These are phyloP conservation scores for Phyllopteryx taeniolatus DNA, from an alignment of 2,113 vertebrate species.

Conservation along the genomic window DNA sequence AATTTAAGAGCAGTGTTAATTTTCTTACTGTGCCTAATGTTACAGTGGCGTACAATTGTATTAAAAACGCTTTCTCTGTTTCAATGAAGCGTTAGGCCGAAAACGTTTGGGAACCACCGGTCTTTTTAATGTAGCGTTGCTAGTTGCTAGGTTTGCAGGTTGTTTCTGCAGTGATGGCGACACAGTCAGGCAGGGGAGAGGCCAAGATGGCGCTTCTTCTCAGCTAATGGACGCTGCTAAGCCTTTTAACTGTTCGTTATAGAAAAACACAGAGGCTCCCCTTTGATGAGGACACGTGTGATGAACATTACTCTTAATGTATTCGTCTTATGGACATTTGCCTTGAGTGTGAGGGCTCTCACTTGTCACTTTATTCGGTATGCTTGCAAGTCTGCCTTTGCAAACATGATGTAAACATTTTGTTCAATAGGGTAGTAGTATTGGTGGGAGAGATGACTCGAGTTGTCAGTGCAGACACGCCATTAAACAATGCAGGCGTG, in stretches of 20 bases:
- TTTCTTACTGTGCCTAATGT: too few relatives aligned
- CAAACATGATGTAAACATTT: neutral
- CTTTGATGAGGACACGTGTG: neutral
- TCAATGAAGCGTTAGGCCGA: neutral
- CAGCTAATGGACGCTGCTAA: constrained; percentile 37
- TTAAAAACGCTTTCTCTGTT: neutral
- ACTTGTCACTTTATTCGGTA: neutral
- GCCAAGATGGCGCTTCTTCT: constrained; percentile 24
- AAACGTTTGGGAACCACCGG: neutral
- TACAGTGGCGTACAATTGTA: too few relatives aligned
- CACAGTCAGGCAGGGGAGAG: constrained; percentile 30
- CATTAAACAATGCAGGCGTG: too few relatives aligned
- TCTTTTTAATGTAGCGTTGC: neutral
- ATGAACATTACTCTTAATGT: neutral
- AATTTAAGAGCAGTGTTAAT: too few relatives aligned
- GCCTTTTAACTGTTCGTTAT: constrained; percentile 12
- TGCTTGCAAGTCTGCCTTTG: neutral
- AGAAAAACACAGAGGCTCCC: neutral
- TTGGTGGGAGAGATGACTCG: neutral
- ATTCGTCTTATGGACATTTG: neutral
- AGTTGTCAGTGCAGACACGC: neutral
- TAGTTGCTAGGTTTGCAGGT: neutral
- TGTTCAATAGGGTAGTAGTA: neutral
- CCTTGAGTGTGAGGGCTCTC: neutral
- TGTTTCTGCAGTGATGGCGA: constrained; percentile 22